Evolutionary conservation across 1,140 invertebrate genomes (phyloP).

Genomic region (Triops longicaudatus): DNA sequence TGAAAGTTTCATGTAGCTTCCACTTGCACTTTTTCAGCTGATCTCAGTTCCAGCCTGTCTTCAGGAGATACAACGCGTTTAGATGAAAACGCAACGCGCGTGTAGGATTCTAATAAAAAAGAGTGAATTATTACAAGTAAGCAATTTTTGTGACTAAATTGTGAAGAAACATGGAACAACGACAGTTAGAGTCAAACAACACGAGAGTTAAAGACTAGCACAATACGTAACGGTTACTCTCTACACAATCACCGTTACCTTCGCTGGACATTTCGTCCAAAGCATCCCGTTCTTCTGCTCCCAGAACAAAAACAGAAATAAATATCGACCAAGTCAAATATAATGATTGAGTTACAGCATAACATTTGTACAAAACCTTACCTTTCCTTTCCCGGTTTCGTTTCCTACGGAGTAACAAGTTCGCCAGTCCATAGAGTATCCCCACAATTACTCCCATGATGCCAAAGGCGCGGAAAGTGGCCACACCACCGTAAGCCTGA

Average conservation of each 20-base stretch:
- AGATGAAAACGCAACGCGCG: neutral
- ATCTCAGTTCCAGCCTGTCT: neutral
- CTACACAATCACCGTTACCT: neutral
- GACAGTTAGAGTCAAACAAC: neutral
- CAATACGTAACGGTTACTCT: neutral
- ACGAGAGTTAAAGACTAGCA: neutral
- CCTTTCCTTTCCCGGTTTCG: conserved; percentile 10
- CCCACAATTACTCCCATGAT: conserved; percentile 53
- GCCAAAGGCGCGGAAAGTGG: conserved; percentile 62
- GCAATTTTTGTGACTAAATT: neutral
- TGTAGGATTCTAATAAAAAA: neutral
- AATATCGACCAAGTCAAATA: too few relatives aligned
- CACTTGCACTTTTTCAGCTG: neutral
- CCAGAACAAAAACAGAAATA: neutral
- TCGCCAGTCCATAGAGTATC: conserved; percentile 44
- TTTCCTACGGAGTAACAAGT: conserved; percentile 6
- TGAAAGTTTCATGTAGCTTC: neutral
- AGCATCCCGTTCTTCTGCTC: neutral
- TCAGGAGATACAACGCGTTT: neutral
- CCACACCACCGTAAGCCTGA: conserved; percentile 49
- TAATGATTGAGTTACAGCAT: neutral
- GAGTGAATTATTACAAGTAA: neutral
- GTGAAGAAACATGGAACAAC: neutral
- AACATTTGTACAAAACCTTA: neutral
- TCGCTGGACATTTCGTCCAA: conserved; percentile 1